Evolutionary conservation across 2,797 vertebrate species (phyloP).

Genomic region (Streptopelia turtur): DNA sequence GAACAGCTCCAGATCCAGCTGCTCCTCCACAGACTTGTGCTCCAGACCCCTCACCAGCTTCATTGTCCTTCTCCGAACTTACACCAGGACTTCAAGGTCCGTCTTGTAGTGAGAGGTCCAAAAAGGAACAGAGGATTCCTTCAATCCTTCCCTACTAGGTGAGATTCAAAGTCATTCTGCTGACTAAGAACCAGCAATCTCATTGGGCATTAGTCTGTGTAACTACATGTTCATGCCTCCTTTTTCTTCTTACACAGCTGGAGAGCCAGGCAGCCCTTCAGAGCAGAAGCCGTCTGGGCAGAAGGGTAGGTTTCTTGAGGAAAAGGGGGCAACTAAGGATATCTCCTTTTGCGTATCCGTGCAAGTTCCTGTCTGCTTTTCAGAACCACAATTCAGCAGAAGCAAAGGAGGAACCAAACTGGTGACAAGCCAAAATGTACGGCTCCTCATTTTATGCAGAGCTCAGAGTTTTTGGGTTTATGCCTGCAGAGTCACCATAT

Average conservation of each 20-base stretch:
- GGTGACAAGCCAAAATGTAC: neutral
- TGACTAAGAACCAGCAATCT: neutral
- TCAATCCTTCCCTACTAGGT: neutral
- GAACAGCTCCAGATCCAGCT: too few species aligned
- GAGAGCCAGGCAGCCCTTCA: neutral
- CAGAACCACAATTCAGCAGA: neutral
- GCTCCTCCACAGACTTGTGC: too few species aligned
- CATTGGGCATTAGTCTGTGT: fast-evolving
- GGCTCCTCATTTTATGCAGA: constrained; percentile 35
- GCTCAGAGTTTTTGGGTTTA: constrained; percentile 30
- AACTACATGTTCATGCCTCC: fast-evolving
- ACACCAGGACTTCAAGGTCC: too few species aligned
- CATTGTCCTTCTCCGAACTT: too few species aligned
- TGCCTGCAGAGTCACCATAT: constrained; percentile 49
- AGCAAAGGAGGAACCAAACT: constrained; percentile 14
- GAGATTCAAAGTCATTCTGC: neutral
- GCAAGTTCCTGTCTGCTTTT: constrained; percentile 10
- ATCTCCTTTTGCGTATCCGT: neutral
- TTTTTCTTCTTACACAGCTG: neutral
- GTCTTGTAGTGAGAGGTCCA: too few species aligned
- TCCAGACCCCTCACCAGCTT: too few species aligned
- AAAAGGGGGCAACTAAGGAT: neutral
- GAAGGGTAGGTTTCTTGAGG: neutral
- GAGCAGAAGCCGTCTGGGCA: neutral
- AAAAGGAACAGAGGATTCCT: too few species aligned